phyloP scores from a whole-genome alignment of 2,888 invertebrate genomes.

The Branchipolynoe longqiensis region DNA sequence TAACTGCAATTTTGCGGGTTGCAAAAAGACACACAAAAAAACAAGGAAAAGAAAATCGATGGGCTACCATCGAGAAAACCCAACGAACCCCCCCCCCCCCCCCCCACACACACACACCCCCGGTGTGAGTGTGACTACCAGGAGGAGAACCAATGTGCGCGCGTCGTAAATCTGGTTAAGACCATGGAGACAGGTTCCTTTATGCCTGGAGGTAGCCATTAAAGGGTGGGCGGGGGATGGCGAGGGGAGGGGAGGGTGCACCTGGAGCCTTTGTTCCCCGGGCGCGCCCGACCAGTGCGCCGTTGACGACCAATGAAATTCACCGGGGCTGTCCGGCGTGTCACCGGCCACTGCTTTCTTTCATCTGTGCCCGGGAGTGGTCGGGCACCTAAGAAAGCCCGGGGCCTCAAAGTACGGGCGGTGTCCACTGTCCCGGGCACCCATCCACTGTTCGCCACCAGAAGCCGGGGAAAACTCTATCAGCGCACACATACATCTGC shows the following conservation, averaged over 20 bases:
- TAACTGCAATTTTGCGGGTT: too few species aligned
- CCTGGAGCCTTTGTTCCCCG: conserved; percentile 15
- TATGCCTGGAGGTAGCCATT: conserved; percentile 16
- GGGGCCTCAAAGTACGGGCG: too few species aligned
- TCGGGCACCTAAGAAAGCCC: too few species aligned
- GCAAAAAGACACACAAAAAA: too few species aligned
- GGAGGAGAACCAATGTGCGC: conserved; percentile 24
- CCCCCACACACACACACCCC: too few species aligned
- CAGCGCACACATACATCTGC: too few species aligned
- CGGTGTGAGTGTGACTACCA: neutral
- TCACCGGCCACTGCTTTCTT: neutral
- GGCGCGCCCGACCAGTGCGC: neutral
- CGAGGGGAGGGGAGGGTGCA: neutral
- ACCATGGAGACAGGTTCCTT: neutral
- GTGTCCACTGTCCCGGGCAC: neutral
- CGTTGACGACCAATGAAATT: conserved; percentile 21
- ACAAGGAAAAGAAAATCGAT: too few species aligned
- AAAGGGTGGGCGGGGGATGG: neutral
- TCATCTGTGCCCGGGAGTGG: too few species aligned
- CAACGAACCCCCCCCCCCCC: too few species aligned
- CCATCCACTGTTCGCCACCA: too few species aligned
- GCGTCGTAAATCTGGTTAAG: conserved; percentile 37
- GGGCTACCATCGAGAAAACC: too few species aligned
- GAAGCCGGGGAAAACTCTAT: too few species aligned
- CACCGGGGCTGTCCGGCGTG: neutral